Base-by-base conservation (phyloP, 2,113 vertebrate genomes). In the Cyanistes caeruleus region DNA sequence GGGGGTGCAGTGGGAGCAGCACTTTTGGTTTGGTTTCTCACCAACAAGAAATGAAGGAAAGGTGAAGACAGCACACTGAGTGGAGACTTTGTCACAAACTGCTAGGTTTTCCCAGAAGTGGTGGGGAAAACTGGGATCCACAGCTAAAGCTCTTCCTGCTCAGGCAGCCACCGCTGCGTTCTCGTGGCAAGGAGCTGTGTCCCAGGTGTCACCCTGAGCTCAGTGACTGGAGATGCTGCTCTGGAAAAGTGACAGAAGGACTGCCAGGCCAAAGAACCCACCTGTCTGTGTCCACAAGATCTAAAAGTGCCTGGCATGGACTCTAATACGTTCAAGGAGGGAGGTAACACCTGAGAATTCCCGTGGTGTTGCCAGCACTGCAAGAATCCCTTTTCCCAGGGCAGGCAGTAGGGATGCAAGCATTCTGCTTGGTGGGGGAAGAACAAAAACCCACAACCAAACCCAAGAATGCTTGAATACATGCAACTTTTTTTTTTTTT, bases 91-190 rank as follows among this genome's bases (percentile, higher is more conserved):
- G 48, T 33, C 30, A 35, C 44, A 41, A 16, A 21, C 30, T 24
- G 43, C 5, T 10, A 9, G 27, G 6, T 56, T 72, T 79, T 35
- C 33, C 52, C 16, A 28, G 44, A 63, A 48, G 31, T 30, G 31
- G 19, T 79, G 52, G 56, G 28, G 37, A 2, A 3, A 72, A 25
- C 16, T 52, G 62, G 21, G 52, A 55, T 48, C 25, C 22, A 6
- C 11, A 41, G 31, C 15, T 55, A 20, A 67, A 46, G 7, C 35
- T 21, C 31, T 41, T 60, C 33, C 37, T 35, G 41, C 48, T 41
- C 69, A 76, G 63, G 35, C 63, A 33, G 2, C 7, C 9, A 2
- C 23, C 0, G 0, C 31, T 24, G 13, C 28, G 85, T 8, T 19
- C 20, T 23, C 6, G 8, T 20, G 49, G 53, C 28, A 13, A 28